These are phyloP conservation scores for Aleiodes testaceus DNA, from an alignment of 2,888 invertebrate species.

Conservation along the genomic window DNA sequence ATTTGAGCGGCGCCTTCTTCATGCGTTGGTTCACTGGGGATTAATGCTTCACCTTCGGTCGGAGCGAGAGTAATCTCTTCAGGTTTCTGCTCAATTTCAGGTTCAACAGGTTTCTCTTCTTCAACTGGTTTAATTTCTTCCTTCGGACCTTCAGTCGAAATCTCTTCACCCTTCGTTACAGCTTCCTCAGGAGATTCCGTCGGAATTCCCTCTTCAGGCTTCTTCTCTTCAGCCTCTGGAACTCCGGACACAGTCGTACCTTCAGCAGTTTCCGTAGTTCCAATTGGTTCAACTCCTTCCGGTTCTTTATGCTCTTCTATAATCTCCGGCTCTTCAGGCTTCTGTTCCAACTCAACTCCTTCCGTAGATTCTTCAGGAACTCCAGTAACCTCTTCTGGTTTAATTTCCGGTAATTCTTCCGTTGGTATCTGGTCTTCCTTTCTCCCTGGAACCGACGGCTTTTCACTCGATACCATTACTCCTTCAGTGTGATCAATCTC, in stretches of 20 bases:
- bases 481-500: conserved; percentile 21
- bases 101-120: conserved; percentile 29
- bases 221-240: conserved; percentile 42
- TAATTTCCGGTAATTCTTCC: conserved; percentile 9
- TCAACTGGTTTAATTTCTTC: conserved; percentile 24
- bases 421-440: conserved; percentile 37
- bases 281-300: conserved; percentile 40
- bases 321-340: conserved; percentile 2
- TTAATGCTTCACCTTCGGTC: conserved; percentile 39
- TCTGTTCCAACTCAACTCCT: conserved; percentile 14
- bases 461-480: conserved; percentile 11
- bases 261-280: conserved; percentile 31
- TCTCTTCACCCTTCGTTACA: conserved; percentile 33
- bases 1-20: conserved; percentile 37
- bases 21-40: conserved; percentile 36
- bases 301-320: conserved; percentile 37
- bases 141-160: conserved; percentile 40
- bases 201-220: conserved; percentile 39
- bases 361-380: conserved; percentile 30
- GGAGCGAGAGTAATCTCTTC: conserved; percentile 21
- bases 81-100: conserved; percentile 36
- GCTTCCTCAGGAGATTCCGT: conserved; percentile 33
- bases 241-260: conserved; percentile 26
- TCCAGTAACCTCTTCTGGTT: conserved; percentile 35
- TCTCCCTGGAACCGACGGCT: conserved; percentile 39